Evolutionary conservation across 2,113 vertebrate genomes (phyloP), one percentile per base, ranked within the genome.

Genomic region (Pardalotus punctatus): DNA sequence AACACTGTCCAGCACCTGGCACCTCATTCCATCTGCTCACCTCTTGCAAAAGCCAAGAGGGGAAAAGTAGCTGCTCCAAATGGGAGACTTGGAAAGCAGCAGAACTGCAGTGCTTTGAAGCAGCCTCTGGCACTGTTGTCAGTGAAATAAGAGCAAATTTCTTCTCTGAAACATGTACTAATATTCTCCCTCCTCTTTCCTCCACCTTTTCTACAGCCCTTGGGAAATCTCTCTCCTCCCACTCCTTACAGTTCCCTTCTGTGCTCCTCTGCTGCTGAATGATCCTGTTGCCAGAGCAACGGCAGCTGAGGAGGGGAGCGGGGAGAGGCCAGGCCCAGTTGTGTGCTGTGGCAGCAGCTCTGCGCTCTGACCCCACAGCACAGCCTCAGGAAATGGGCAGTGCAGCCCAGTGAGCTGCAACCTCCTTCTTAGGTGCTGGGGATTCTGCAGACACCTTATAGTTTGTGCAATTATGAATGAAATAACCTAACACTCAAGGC

Each of bases 231-330:
- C 50, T 61, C 84, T 93, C 40, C 81, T 89, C 78, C 84, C 84
- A 81, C 81, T 58, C 82, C 77, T 69, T 24, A 14, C 72, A 43
- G 60, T 47, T 74, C 43, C 84, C 71, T 58, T 64, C 88, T 71
- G 74, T 25, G 54, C 35, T 64, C 45, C 66, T 16, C 33, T n/a
- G 84, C 66, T 24, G 70, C 84, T 25, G 70, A 95, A 20, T 2
- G 73, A 87, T 77, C 48, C 42, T 3, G 93, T 96, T 87, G 81
- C 94, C 92, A 27, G 61, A 96, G 95, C 92, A 95, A 94, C 90
- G 14, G 90, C 73, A 51, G 84, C 28, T 20, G 67, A 66, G 82
- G 45, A 77, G 48, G 38, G 70, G 62, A 82, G 74, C 45, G 10
- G 73, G 51, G 81, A 40, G 24, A 18, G 67, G 35, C 87, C 56